Evolutionary conservation across 2,888 invertebrate species (phyloP).

Genomic region (Pyrgus malvae): DNA sequence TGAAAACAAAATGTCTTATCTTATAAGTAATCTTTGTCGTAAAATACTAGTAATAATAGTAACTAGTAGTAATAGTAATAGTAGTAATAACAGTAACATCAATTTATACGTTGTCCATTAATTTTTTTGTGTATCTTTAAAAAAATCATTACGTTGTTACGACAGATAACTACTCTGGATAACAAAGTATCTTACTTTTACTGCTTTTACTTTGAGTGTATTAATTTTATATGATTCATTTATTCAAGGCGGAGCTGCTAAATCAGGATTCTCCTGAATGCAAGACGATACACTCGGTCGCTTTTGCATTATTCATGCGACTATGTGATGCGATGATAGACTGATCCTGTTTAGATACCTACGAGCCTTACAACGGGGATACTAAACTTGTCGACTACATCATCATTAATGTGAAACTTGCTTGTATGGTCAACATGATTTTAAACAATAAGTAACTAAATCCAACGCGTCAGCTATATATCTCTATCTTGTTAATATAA

Average conservation of each 20-base stretch:
- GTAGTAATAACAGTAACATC: no score
- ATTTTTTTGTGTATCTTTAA: conserved; percentile 5
- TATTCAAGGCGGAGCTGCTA: conserved; percentile 28
- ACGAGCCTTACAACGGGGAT: conserved; percentile 5
- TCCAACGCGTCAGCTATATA: not conserved
- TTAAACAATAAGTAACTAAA: not conserved
- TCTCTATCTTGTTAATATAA: no score
- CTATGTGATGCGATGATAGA: conserved; percentile 25
- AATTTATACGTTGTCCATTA: not conserved
- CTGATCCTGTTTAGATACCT: conserved; percentile 9
- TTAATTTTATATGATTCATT: conserved; percentile 15
- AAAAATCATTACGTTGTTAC: conserved; percentile 5
- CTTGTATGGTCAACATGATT: not conserved
- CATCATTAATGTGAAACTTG: not conserved
- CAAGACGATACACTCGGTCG: conserved; percentile 41
- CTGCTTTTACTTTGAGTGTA: conserved; percentile 2
- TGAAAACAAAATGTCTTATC: no score
- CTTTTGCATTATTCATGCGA: conserved; percentile 43
- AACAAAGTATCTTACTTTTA: not conserved
- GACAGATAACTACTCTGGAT: not conserved
- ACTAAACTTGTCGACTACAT: not conserved
- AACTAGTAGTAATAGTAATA: no score
- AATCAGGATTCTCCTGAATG: conserved; percentile 40
- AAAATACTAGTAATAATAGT: no score
- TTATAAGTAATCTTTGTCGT: no score